Base-by-base conservation (phyloP, 1,140 invertebrate species). In the Pseudobourletiella spinata region DNA sequence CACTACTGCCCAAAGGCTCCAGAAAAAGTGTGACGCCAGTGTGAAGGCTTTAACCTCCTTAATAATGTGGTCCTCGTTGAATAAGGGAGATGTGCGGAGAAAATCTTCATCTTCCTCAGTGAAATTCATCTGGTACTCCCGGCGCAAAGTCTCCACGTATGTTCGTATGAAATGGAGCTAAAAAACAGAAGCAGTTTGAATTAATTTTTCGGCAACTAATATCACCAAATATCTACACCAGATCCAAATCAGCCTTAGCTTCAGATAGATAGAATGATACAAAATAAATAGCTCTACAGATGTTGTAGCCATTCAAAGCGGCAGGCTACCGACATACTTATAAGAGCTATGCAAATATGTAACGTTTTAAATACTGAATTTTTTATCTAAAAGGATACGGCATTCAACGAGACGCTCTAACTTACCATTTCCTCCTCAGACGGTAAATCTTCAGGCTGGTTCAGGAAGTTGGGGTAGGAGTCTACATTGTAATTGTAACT, bases 21-120 rank as follows among this genome's bases (percentile, higher is more conserved):
- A 98, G 68, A 96, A 86, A 22, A 97, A 83, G 74, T 97, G 91
- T n/a, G 89, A 89, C 18, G 86, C 88, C 35, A 95, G 76, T 0
- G 86, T 84, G 71, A 91, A 95, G 6, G 86, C 76, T 56, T 86
- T 82, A 16, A 92, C 83, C 78, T 98, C 94, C 29, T 76, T 72
- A 63, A 91, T 75, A 14, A 94, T 68, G 18, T 72, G 70, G 1
- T 75, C 72, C 58, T 80, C 74, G 32, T 65, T 50, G 28, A 69
- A 70, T 29, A 68, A 29, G 1, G 42, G 28, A 11, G 67, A 66
- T 26, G 26, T 59, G 2, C 56, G 25, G 18, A 64, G 43, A 50
- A 69, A 70, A 3, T 63, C 59, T 16, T 68, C 60, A 30, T 69
- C 67, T 25, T 26, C 43, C n/a, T 71, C 68, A 2, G 59, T 14